phyloP scores from a whole-genome alignment of 2,888 invertebrate genomes.

The Tipula helvola region DNA sequence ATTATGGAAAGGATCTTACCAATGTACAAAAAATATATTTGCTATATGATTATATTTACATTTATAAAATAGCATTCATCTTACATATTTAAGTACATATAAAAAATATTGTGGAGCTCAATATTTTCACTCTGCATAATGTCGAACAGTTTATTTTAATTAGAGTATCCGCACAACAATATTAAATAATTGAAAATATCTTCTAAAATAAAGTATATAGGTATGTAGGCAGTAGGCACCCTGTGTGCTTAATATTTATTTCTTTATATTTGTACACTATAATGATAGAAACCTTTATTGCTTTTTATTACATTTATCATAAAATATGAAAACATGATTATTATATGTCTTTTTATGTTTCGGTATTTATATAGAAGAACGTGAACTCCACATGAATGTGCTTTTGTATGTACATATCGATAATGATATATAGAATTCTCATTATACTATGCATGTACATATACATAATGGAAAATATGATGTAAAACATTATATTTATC shows the following conservation, averaged over 20 bases:
- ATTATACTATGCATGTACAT: not conserved
- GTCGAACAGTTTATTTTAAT: not conserved
- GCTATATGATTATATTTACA: not conserved
- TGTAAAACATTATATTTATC: not conserved
- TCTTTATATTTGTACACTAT: not conserved
- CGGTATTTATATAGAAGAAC: not conserved
- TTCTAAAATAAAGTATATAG: not conserved
- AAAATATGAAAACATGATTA: not conserved
- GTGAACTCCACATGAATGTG: not conserved
- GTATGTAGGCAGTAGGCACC: not conserved
- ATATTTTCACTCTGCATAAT: not conserved
- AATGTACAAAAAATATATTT: not conserved
- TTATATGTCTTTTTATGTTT: not conserved
- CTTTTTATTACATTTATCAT: not conserved
- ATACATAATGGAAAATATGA: not conserved
- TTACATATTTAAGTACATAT: not conserved
- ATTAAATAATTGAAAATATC: not conserved
- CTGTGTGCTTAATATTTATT: not conserved
- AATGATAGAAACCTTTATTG: not conserved
- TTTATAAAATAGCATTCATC: not conserved
- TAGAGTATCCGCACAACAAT: not conserved
- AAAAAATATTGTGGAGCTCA: not conserved
- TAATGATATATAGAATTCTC: not conserved
- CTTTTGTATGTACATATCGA: not conserved
- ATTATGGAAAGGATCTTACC: not conserved